Evolutionary conservation across 1,140 invertebrate genomes (phyloP), one percentile per base, ranked within the genome.

Genomic region (Apis florea): DNA sequence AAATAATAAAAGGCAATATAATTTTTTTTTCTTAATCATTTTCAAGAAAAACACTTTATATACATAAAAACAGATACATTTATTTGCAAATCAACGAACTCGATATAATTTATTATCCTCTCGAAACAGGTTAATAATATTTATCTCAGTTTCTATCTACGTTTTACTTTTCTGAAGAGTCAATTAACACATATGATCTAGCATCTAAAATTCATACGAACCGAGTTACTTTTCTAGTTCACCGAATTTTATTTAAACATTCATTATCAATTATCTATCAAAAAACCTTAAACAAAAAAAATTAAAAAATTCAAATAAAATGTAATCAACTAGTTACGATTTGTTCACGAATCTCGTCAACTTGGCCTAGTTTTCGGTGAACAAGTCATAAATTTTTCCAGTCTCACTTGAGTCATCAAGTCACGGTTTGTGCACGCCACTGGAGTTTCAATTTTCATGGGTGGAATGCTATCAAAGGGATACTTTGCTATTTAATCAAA

Each of bases 371-470:
- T 67, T 77, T 68, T 68, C n/a, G 12, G 21, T 13, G 19, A 59
- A 24, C 53, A 47, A 12, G 24, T 53, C 8, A 47, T 53, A 51
- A 61, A 74, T 74, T 51, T 63, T 63, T 63, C 47, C 59, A n/a
- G 5, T 59, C 72, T 74, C 47, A 51, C 11, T 75, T 56, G 59
- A 75, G 59, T 75, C 59, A 75, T 75, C 53, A 47, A 75, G 47
- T 75, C 72, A 75, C 59, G 72, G 58, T 75, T 63, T 26, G 63
- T 72, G 54, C 70, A 51, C 54, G 19, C 13, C 47, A 19, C 15
- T 19, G 1, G 54, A 47, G 19, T 56, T 72, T 72, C 59, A 49
- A 51, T 75, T 75, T 49, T 75, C 72, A 26, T n/a, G 12, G 8
- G 24, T 63, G 58, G 47, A 63, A 74, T 49, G 40, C 24, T 74